phyloP scores from a whole-genome alignment of 2,797 vertebrate species.

The Falco columbarius region DNA sequence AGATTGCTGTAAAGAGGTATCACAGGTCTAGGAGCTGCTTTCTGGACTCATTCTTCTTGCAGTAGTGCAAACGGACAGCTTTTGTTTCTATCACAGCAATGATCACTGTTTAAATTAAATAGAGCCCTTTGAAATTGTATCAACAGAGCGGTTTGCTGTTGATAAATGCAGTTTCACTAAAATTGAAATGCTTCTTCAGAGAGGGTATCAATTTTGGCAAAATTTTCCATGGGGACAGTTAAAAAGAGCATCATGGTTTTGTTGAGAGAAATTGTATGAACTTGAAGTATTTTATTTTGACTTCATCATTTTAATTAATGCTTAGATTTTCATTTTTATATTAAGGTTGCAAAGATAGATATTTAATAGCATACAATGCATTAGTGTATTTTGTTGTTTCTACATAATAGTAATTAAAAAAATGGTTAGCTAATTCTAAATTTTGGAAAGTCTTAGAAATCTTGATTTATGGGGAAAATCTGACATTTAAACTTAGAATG shows the following conservation, averaged over 20 bases:
- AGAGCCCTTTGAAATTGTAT: not conserved
- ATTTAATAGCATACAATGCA: not conserved
- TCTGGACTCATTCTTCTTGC: slow-evolving; percentile 61
- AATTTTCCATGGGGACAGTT: not conserved
- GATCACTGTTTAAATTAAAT: not conserved
- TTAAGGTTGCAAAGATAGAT: not conserved
- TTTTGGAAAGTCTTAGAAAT: not conserved
- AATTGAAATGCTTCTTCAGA: not conserved
- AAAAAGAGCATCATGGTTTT: not conserved
- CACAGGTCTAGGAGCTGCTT: slow-evolving; percentile 61
- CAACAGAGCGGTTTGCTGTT: not conserved
- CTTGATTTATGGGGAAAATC: not conserved
- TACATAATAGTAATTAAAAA: not conserved
- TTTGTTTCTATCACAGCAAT: not conserved
- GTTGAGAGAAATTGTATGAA: not conserved
- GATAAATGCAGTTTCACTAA: slow-evolving; percentile 4
- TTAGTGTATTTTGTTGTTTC: not conserved
- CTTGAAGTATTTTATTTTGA: not conserved
- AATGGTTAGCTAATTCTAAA: not conserved
- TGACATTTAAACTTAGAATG: not conserved
- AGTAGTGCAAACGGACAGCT: slow-evolving; percentile 34
- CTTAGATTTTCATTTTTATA: not conserved
- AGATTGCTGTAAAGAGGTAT: slow-evolving; percentile 69
- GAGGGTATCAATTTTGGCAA: not conserved
- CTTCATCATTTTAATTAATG: not conserved